These are phyloP conservation scores for Aphodius sticticus DNA, from an alignment of 2,888 invertebrate species.

Conservation along the genomic window DNA sequence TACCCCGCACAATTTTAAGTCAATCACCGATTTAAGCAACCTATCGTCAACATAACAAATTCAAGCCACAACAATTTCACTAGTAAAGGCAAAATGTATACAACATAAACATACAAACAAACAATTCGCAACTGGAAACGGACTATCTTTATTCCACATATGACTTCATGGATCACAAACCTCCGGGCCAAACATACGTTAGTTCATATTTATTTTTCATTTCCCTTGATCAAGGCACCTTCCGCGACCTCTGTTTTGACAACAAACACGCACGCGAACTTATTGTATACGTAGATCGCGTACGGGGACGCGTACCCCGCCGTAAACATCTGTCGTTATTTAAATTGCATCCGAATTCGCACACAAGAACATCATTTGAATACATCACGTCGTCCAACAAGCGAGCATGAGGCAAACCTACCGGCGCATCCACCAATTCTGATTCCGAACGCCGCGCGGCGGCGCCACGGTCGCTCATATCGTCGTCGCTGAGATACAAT, in stretches of 20 bases:
- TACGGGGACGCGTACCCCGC: background rate
- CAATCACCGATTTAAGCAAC: no score
- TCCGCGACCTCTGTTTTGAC: background rate
- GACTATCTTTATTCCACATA: background rate
- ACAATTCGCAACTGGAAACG: no score
- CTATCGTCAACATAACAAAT: no score
- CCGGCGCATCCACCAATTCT: background rate
- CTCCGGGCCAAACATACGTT: background rate
- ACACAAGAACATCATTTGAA: conserved; percentile 33
- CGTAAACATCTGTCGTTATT: conserved; percentile 33
- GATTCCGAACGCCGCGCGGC: background rate
- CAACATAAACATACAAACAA: no score
- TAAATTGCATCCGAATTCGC: conserved; percentile 32
- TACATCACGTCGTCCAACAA: conserved; percentile 16
- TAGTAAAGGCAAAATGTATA: no score
- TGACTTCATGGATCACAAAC: background rate
- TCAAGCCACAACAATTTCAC: no score
- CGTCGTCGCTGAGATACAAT: background rate
- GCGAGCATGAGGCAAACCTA: background rate
- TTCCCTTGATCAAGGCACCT: background rate
- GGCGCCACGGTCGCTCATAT: background rate
- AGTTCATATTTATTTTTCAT: background rate
- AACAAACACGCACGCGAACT: background rate
- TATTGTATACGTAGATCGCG: background rate
- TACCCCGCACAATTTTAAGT: no score